These are phyloP conservation scores for Lepus americanus DNA, from an alignment of 2,113 vertebrate species.

Conservation along the genomic window DNA sequence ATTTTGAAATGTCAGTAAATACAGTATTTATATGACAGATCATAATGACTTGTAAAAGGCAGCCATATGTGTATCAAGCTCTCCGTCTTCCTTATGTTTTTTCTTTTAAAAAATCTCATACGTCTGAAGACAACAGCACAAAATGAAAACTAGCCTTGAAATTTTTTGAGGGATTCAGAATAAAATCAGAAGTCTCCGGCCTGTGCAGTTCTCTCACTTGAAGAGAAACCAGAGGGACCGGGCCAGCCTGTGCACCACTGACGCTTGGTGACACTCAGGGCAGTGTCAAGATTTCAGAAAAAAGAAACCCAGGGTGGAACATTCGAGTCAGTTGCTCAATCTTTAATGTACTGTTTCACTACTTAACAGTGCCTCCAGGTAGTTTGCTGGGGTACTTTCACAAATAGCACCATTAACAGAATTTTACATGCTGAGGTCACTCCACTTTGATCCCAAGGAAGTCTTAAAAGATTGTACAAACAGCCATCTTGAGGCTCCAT, in stretches of 20 bases:
- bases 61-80: constrained; percentile 82
- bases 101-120: constrained; percentile 52
- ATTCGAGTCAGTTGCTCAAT: constrained; percentile 43
- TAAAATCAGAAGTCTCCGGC: constrained; percentile 58
- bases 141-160: constrained; percentile 48
- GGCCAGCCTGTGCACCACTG: background rate
- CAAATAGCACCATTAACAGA: constrained; percentile 72
- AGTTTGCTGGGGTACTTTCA: constrained; percentile 42
- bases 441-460: constrained; percentile 72
- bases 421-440: constrained; percentile 77
- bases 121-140: constrained; percentile 45
- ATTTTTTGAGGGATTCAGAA: constrained; percentile 59
- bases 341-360: constrained; percentile 69
- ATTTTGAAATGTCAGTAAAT: constrained; percentile 89
- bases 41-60: constrained; percentile 85
- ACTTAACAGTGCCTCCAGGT: constrained; percentile 71
- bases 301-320: constrained; percentile 75
- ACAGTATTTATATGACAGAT: constrained; percentile 87
- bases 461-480: constrained; percentile 72
- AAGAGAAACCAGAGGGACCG: constrained; percentile 66
- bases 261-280: constrained; percentile 60
- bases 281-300: constrained; percentile 64
- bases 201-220: constrained; percentile 9
- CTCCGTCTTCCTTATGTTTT: constrained; percentile 75
- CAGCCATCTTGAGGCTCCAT: constrained; percentile 53